A percentile compares a stretch with the other conserved stretches of the same genome.
Conservation (phyloP, 2,888 invertebrate genomes). For the Endomychus coccineus region DNA sequence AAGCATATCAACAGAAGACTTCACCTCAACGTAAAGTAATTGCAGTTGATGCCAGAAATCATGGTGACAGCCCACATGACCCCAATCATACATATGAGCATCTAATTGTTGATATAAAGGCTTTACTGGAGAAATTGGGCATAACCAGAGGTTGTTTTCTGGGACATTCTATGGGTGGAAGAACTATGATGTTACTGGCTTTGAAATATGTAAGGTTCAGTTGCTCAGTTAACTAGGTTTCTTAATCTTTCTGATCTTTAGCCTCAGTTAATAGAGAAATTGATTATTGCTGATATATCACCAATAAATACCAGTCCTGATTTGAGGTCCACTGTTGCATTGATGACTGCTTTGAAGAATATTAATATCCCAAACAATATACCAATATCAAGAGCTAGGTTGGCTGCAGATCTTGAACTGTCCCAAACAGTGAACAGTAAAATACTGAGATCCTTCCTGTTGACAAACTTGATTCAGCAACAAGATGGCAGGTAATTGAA, state of each 20-base stretch:
- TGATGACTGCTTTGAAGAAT: conserved; percentile 60
- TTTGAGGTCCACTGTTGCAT: conserved; percentile 53
- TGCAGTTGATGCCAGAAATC: conserved; percentile 85
- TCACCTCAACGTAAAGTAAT: conserved; percentile 63
- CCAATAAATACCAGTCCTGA: conserved; percentile 56
- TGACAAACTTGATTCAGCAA: conserved; percentile 69
- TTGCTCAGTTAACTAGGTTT: conserved; percentile 39
- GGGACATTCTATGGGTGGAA: conserved; percentile 97
- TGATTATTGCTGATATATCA: conserved; percentile 67
- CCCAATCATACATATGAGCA: conserved; percentile 63
- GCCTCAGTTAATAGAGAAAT: conserved; percentile 56
- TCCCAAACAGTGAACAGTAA: conserved; percentile 48
- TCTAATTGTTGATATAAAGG: conserved; percentile 66
- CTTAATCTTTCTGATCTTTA: conserved; percentile 29
- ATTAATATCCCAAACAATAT: conserved; percentile 55
- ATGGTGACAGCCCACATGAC: conserved; percentile 86
- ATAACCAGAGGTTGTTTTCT: conserved; percentile 61
- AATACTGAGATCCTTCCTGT: conserved; percentile 66
- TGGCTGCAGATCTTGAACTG: conserved; percentile 58
- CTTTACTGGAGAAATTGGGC: conserved; percentile 56
- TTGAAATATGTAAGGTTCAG: conserved; percentile 54
- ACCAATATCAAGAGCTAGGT: conserved; percentile 63
- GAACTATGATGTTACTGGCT: conserved; percentile 79
- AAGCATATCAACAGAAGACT: conserved; percentile 49
- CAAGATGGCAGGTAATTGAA: conserved; percentile 34